Evolutionary conservation across 2,888 invertebrate genomes (phyloP).

Genomic region (Tineola bisselliella): DNA sequence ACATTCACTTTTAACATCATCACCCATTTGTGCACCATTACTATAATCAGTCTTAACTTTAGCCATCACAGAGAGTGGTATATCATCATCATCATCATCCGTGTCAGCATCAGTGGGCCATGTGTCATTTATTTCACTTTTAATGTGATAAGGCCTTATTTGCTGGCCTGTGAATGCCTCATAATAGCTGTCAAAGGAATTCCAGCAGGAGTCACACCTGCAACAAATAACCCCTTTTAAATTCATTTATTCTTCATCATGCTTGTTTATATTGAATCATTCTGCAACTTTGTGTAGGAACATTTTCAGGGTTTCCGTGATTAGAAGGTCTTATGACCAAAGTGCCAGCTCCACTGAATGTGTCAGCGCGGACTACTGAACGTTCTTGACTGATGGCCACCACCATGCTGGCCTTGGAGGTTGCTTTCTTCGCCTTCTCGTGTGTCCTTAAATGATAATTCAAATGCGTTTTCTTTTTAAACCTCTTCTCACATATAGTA

Average conservation of each 20-base stretch:
- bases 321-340: too few relatives aligned
- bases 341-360: too few relatives aligned
- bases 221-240: constrained; percentile 43
- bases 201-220: constrained; percentile 32
- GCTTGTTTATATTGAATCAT: neutral
- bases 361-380: constrained; percentile 16
- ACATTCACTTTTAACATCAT: too few relatives aligned
- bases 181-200: neutral
- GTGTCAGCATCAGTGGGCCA: neutral
- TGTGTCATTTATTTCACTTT: neutral
- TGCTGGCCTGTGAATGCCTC: neutral
- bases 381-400: neutral
- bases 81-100: constrained; percentile 30
- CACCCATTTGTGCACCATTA: too few relatives aligned
- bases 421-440: constrained; percentile 16
- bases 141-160: neutral
- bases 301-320: too few relatives aligned
- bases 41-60: neutral
- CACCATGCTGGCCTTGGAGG: too few relatives aligned
- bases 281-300: too few relatives aligned
- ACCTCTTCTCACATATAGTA: constrained; percentile 36
- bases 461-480: constrained; percentile 45
- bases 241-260: neutral
- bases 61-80: constrained; percentile 25
- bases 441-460: constrained; percentile 44